Conservation (phyloP, 2,113 vertebrate species). For the Percina caprodes region DNA sequence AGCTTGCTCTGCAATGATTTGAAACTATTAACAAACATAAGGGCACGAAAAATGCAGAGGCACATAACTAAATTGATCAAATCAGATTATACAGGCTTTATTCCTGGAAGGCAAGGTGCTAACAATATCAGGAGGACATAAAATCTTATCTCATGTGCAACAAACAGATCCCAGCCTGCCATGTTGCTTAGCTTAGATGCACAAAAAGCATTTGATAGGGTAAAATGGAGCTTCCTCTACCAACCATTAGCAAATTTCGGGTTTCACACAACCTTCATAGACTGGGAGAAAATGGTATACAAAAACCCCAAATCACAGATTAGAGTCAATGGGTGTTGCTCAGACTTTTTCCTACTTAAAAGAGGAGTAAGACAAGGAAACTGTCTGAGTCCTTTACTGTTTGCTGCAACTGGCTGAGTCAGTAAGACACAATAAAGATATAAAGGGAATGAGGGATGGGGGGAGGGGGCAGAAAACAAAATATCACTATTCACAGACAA, state of each 20-base stretch:
- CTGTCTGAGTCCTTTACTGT: neutral
- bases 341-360: neutral
- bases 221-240: too few relatives aligned
- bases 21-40: neutral
- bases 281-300: too few relatives aligned
- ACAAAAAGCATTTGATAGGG: too few relatives aligned
- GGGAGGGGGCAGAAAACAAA: neutral
- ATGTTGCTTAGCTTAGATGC: conserved; percentile 5
- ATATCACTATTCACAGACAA: neutral
- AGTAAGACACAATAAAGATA: neutral
- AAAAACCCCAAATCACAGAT: too few relatives aligned
- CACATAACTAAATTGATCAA: neutral
- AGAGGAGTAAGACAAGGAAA: neutral
- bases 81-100: neutral
- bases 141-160: neutral
- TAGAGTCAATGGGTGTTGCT: neutral
- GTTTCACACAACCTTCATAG: too few relatives aligned
- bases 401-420: neutral
- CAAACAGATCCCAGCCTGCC: neutral
- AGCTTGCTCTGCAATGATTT: neutral
- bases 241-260: too few relatives aligned
- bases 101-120: neutral
- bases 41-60: neutral
- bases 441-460: neutral
- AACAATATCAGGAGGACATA: neutral